Conservation (phyloP, 2,113 vertebrate species). For the Plectropomus leopardus region DNA sequence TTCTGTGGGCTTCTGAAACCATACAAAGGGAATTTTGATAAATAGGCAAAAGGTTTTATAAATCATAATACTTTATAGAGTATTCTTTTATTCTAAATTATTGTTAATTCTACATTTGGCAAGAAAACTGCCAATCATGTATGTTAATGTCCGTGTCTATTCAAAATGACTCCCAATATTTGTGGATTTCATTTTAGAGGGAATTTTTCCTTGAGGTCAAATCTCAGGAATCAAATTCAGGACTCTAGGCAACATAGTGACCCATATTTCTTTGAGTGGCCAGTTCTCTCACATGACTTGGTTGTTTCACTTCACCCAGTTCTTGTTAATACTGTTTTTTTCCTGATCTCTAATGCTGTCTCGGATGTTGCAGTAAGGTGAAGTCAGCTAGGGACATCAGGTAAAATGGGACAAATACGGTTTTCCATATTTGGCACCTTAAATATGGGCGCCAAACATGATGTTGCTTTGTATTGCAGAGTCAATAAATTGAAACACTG, state of each 20-base stretch:
- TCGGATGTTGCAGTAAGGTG: not conserved
- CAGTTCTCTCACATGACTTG: conserved; percentile 17
- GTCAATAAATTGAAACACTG: too few relatives aligned
- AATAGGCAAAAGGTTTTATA: not conserved
- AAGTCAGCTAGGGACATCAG: too few relatives aligned
- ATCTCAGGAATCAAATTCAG: conserved; percentile 43
- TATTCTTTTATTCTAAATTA: not conserved
- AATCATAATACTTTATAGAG: conserved; percentile 7
- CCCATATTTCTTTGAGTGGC: conserved; percentile 51
- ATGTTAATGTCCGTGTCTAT: not conserved
- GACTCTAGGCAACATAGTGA: conserved; percentile 50
- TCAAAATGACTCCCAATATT: conserved; percentile 12
- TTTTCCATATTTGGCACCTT: too few relatives aligned
- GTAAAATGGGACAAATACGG: too few relatives aligned
- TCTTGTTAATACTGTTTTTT: conserved; percentile 4
- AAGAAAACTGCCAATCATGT: not conserved
- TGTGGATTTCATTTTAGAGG: conserved; percentile 4
- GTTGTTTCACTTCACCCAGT: conserved; percentile 26
- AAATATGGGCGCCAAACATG: too few relatives aligned
- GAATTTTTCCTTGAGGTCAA: conserved; percentile 40
- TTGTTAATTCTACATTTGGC: conserved; percentile 1
- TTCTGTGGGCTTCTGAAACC: conserved; percentile 21
- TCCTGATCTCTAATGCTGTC: not conserved
- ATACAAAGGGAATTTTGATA: not conserved
- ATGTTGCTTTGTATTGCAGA: too few relatives aligned